phyloP scores from a whole-genome alignment of 2,888 invertebrate genomes.

The Pollenia angustigena region DNA sequence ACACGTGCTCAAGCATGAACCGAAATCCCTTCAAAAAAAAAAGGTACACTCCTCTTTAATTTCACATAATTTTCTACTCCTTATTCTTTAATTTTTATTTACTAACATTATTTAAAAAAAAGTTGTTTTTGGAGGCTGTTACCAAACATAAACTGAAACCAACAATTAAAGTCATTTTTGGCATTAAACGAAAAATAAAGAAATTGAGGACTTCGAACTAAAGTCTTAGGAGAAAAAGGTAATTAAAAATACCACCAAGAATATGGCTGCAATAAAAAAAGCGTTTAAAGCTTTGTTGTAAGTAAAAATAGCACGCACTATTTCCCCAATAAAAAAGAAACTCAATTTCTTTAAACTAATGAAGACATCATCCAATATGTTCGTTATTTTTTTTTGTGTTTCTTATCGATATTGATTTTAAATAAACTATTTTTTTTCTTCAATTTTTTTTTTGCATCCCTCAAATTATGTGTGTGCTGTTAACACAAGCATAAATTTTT shows the following conservation, averaged over 20 bases:
- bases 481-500: conserved; percentile 50
- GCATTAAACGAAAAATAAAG: neutral
- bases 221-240: conserved; percentile 59
- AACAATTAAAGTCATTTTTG: conserved; percentile 60
- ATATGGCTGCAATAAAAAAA: neutral
- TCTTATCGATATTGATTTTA: conserved; percentile 68
- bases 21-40: conserved; percentile 13
- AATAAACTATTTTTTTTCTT: conserved; percentile 27
- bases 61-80: conserved; percentile 55
- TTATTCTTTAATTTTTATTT: conserved; percentile 50
- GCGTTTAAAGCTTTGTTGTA: neutral
- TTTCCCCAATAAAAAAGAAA: neutral
- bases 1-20: conserved; percentile 67
- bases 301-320: conserved; percentile 41
- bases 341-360: conserved; percentile 58
- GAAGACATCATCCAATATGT: conserved; percentile 68
- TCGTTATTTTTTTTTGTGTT: neutral
- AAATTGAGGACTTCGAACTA: neutral
- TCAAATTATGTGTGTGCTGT: conserved; percentile 51
- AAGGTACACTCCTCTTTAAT: conserved; percentile 65
- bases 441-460: neutral
- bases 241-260: conserved; percentile 67
- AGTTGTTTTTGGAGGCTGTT: conserved; percentile 50
- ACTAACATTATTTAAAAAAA: conserved; percentile 22
- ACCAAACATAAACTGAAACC: conserved; percentile 64